Evolutionary conservation across 2,113 vertebrate genomes (phyloP).

Genomic region (Capreolus pygargus): DNA sequence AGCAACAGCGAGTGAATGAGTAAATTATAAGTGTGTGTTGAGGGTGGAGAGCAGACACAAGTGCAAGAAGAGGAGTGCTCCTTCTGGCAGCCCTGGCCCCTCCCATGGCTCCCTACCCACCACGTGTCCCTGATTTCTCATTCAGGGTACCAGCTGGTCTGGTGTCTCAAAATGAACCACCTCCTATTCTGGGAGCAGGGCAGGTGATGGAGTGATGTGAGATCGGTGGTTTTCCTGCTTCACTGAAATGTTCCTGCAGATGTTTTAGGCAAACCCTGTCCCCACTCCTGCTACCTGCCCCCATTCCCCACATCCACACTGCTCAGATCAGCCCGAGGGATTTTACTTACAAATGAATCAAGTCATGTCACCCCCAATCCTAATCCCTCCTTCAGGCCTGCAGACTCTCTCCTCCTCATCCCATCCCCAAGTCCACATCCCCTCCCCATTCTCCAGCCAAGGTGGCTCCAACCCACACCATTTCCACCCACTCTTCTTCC

Average conservation of each 20-base stretch:
- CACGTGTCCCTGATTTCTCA: neutral
- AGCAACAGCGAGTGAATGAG: neutral
- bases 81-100: no score
- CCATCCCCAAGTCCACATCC: neutral
- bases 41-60: rapidly evolving
- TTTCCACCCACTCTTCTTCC: neutral
- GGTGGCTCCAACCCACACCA: neutral
- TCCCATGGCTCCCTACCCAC: neutral
- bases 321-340: neutral
- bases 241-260: neutral
- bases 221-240: neutral
- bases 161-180: neutral
- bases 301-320: rapidly evolving
- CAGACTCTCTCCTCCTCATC: neutral
- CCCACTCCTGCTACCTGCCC: neutral
- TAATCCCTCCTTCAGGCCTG: neutral
- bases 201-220: neutral
- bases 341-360: neutral
- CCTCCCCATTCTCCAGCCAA: neutral
- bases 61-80: rapidly evolving
- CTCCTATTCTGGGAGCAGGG: neutral
- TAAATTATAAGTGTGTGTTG: neutral
- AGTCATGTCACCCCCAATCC: rapidly evolving
- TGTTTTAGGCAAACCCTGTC: neutral
- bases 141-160: neutral